A percentile compares a stretch with the other conserved stretches of the same genome.
phyloP scores from a whole-genome alignment of 30 jellyfish, hydroid and myxozoan species.

The Mastigias papua region DNA sequence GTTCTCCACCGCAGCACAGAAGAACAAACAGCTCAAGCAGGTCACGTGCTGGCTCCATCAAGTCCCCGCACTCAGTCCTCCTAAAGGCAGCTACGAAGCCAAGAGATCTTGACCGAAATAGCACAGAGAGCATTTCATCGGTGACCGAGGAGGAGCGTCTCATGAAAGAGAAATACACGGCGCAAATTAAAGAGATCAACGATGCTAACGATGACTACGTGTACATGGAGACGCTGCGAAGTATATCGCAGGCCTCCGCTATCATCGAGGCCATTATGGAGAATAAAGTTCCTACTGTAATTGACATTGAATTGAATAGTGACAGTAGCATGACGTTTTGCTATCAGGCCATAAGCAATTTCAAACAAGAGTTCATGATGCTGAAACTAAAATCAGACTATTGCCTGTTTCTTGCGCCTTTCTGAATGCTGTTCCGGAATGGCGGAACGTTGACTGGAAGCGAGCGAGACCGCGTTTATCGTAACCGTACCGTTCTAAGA shows the following conservation, averaged over 20 bases:
- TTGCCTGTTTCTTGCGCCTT: conserved; percentile 73
- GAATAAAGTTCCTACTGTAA: conserved; percentile 67
- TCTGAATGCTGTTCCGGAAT: background rate
- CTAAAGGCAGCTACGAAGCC: conserved; percentile 47
- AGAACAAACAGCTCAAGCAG: conserved; percentile 56
- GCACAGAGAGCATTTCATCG: conserved; percentile 44
- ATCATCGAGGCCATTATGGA: conserved; percentile 46
- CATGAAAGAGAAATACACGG: conserved; percentile 58
- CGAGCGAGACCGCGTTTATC: background rate
- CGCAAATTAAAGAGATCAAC: conserved; percentile 50
- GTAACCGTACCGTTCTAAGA: background rate
- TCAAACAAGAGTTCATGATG: conserved; percentile 88
- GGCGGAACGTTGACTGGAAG: background rate
- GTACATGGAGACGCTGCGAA: conserved; percentile 67
- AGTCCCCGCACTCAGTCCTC: conserved; percentile 70
- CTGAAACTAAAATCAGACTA: conserved; percentile 73
- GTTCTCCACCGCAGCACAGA: conserved; percentile 46
- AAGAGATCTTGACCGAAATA: conserved; percentile 42
- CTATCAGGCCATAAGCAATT: no score
- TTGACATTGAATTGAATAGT: conserved; percentile 60
- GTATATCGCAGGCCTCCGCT: conserved; percentile 58
- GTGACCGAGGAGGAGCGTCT: conserved; percentile 52
- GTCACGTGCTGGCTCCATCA: conserved; percentile 48
- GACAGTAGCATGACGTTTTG: conserved; percentile 66
- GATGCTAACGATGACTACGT: conserved; percentile 76